These are phyloP conservation scores for Tribolium castaneum DNA, from an alignment of 1,140 invertebrate genomes.

Conservation along the genomic window DNA sequence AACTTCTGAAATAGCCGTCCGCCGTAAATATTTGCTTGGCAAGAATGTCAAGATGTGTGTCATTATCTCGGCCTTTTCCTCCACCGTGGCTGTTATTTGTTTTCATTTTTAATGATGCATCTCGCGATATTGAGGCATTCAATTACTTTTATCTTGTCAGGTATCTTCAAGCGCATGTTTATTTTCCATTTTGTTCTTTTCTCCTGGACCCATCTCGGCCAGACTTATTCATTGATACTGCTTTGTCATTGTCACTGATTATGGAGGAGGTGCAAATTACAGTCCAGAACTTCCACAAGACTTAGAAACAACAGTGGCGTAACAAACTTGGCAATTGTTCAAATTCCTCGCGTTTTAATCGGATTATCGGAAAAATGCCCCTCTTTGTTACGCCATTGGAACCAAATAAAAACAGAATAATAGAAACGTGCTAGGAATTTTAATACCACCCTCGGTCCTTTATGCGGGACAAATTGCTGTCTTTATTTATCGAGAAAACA, in stretches of 20 bases:
- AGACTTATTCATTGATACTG: slow-evolving; percentile 6
- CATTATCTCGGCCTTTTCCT: slow-evolving; percentile 1
- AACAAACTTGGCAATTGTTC: neutral
- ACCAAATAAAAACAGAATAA: neutral
- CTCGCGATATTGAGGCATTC: slow-evolving; percentile 9
- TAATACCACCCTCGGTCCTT: neutral
- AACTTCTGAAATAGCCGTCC: slow-evolving; percentile 10
- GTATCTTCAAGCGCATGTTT: slow-evolving; percentile 14
- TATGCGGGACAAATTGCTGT: neutral
- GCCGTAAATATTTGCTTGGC: neutral
- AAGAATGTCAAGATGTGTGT: neutral
- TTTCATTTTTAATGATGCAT: slow-evolving; percentile 11
- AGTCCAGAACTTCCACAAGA: neutral
- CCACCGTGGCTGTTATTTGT: neutral
- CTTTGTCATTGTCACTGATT: slow-evolving; percentile 25
- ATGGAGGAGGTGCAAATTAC: slow-evolving; percentile 1
- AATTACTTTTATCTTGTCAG: slow-evolving; percentile 21
- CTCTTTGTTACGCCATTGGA: neutral
- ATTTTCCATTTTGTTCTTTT: slow-evolving; percentile 19
- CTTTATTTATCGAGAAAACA: neutral
- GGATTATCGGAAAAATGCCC: too few species aligned
- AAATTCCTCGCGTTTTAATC: too few species aligned
- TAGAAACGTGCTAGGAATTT: neutral
- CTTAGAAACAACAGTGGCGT: neutral
- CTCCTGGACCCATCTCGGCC: neutral